phyloP scores from a whole-genome alignment of 2,888 invertebrate species.

The Lagria hirta region DNA sequence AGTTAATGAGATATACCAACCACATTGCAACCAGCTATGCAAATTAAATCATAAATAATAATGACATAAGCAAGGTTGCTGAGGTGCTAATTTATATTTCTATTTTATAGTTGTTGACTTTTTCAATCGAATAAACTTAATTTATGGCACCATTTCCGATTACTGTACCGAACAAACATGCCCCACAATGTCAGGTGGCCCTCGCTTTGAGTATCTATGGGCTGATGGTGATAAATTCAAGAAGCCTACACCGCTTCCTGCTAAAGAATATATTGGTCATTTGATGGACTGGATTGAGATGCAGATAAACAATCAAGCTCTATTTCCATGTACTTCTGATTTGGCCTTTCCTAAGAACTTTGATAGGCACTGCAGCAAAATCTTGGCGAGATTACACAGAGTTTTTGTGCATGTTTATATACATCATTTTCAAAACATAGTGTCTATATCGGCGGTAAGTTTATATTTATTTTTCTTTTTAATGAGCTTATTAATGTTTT shows the following conservation, averaged over 20 bases:
- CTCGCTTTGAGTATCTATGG: conserved; percentile 89
- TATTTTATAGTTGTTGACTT: conserved; percentile 94
- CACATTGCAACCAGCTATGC: background rate
- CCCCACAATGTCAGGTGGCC: conserved; percentile 89
- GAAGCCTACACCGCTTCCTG: conserved; percentile 78
- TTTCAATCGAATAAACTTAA: conserved; percentile 89
- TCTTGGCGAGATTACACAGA: conserved; percentile 81
- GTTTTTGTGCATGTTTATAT: conserved; percentile 95
- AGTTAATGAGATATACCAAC: background rate
- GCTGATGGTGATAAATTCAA: conserved; percentile 80
- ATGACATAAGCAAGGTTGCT: conserved; percentile 4
- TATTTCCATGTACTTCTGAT: conserved; percentile 84
- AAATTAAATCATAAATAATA: conserved; percentile 1
- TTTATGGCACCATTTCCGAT: conserved; percentile 87
- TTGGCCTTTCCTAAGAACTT: conserved; percentile 87
- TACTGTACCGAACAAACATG: conserved; percentile 81
- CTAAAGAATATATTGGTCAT: conserved; percentile 78
- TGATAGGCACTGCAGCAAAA: conserved; percentile 76
- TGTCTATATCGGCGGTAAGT: conserved; percentile 83
- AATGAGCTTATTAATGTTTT: no score
- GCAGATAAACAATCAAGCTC: conserved; percentile 84
- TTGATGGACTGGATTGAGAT: conserved; percentile 91
- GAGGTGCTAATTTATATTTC: no score
- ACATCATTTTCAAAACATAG: conserved; percentile 88
- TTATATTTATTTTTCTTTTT: no score